Base-by-base conservation (phyloP, 2,888 invertebrate species). In the Cantharis flavilabris region DNA sequence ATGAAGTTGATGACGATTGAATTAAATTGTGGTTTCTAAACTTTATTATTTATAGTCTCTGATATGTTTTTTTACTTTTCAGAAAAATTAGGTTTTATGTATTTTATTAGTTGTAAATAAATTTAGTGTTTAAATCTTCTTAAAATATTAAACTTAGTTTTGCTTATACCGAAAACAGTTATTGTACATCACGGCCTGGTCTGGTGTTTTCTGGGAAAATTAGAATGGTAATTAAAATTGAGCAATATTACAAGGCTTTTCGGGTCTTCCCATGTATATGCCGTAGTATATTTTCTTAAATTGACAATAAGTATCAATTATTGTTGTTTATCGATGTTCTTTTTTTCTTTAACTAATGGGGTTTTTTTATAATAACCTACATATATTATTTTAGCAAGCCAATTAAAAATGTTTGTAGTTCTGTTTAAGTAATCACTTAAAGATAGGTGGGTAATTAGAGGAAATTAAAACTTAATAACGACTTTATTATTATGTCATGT, bases 1-100 rank as follows among this genome's bases (percentile, higher is more conserved):
- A 80, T 67, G 81, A 82, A 70, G 80, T 80, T 30, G 81, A 82
- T 71, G 80, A 80, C 14, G 67, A 76, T 72, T 49, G 49, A 49
- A n/a, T 13, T 49, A n/a, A 0, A n/a, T 49, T 49, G 9, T n/a
- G 7, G n/a, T n/a, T 49, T 49, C n/a, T 4, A 49, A 49, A 49
- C 13, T 49, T 33, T 33, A 33, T 11, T 30, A 33, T 33, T 49
- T 49, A n/a, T 49, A 49, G n/a, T n/a, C 2, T 13, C 33, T 1
- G n/a, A 49, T n/a, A 2, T 33, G 13, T 49, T 49, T 49, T 49
- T 49, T 49, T 7, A n/a, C 49, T 49, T 49, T 49, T n/a, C 7
- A n/a, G 1, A 49, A 26, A 49, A n/a, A 13, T n/a, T 49, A n/a
- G n/a, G 49, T 49, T 49, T n/a, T 49, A 49, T 49, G 49, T 49